Conservation (phyloP, 2,113 vertebrate genomes). For the Trinectes maculatus region DNA sequence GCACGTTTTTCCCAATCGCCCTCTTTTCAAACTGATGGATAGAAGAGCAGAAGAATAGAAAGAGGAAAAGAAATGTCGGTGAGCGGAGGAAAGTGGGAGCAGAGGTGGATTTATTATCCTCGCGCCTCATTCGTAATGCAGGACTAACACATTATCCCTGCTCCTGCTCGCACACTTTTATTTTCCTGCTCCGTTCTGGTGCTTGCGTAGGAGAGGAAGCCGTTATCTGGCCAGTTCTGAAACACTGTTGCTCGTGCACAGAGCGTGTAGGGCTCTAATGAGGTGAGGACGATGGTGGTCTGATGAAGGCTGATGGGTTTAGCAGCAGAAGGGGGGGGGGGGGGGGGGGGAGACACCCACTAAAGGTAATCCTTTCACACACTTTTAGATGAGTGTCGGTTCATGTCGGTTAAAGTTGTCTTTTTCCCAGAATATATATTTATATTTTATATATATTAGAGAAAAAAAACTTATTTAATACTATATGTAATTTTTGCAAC, state of each 20-base stretch:
- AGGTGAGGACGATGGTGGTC: conserved; percentile 57
- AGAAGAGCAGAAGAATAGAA: conserved; percentile 15
- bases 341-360: conserved; percentile 12
- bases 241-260: not conserved
- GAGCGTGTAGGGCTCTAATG: conserved; percentile 36
- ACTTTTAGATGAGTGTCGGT: conserved; percentile 17
- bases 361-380: conserved; percentile 7
- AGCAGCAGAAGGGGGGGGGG: conserved; percentile 4
- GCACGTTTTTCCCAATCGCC: conserved; percentile 2
- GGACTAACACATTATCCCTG: conserved; percentile 53
- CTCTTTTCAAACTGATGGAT: conserved; percentile 32
- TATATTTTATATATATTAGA: too few relatives aligned
- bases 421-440: too few relatives aligned
- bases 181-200: conserved; percentile 36
- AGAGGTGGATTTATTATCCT: conserved; percentile 42
- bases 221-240: conserved; percentile 40
- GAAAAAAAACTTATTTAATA: too few relatives aligned
- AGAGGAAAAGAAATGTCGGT: conserved; percentile 16
- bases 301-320: conserved; percentile 60
- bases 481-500: too few relatives aligned
- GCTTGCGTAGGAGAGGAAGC: conserved; percentile 49
- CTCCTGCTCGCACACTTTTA: conserved; percentile 7
- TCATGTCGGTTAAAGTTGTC: too few relatives aligned
- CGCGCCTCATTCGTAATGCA: conserved; percentile 21
- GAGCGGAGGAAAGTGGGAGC: conserved; percentile 19